phyloP scores from a whole-genome alignment of 1,140 invertebrate genomes.

The Trachelipus rathkii region DNA sequence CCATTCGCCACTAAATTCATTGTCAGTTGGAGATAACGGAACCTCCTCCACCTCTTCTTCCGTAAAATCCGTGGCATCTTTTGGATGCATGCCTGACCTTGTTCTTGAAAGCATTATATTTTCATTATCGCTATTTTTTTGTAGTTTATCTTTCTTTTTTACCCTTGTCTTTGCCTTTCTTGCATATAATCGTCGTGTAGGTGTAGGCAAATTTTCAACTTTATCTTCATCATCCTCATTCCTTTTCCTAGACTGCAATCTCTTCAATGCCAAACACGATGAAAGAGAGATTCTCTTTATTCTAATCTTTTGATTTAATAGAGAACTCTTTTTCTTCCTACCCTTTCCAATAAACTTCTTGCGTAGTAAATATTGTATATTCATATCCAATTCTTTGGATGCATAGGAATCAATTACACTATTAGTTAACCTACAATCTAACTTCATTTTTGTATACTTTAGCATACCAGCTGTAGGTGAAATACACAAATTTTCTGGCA shows the following conservation, averaged over 20 bases:
- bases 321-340: not conserved
- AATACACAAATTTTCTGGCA: conserved; percentile 28
- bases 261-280: not conserved
- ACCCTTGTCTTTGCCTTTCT: conserved; percentile 16
- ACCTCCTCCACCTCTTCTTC: not conserved
- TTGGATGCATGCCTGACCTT: conserved; percentile 31
- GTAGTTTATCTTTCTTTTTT: conserved; percentile 1
- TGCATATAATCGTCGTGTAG: not conserved
- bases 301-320: not conserved
- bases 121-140: not conserved
- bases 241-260: not conserved
- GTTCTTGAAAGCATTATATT: conserved; percentile 22
- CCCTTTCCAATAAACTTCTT: conserved; percentile 27
- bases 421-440: conserved; percentile 6
- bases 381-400: conserved; percentile 28
- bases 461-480: conserved; percentile 27
- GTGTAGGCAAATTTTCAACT: not conserved
- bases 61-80: not conserved
- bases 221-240: not conserved
- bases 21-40: not conserved
- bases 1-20: conserved; percentile 37
- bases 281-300: not conserved
- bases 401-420: conserved; percentile 12
- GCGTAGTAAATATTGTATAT: conserved; percentile 28
- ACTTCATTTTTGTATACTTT: conserved; percentile 30